Conservation (phyloP, 2,888 invertebrate species). For the Nyleta sp. region DNA sequence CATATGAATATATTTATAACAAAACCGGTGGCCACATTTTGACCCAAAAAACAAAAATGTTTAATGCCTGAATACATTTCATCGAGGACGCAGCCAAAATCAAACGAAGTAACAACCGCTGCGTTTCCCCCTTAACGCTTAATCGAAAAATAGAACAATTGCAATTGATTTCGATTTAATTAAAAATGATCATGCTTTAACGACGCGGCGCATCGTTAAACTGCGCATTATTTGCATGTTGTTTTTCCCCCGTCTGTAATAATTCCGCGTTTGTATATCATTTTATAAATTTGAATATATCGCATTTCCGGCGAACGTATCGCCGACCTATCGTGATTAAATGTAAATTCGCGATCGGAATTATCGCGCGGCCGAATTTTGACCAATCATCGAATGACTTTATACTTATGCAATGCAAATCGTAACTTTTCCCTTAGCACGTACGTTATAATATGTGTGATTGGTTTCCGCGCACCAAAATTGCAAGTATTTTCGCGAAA, state of each 20-base stretch:
- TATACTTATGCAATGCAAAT: conserved; percentile 29
- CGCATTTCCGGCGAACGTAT: conserved; percentile 7
- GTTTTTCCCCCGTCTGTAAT: conserved; percentile 2
- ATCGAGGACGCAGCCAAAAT: not conserved
- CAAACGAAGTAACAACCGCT: not conserved
- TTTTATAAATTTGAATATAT: conserved; percentile 22
- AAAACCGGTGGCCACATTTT: not conserved
- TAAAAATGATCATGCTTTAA: conserved; percentile 16
- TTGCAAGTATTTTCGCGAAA: conserved; percentile 36
- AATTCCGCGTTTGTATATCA: conserved; percentile 8
- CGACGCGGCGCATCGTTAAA: not conserved
- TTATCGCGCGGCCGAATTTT: conserved; percentile 19
- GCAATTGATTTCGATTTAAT: conserved; percentile 9
- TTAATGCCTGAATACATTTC: conserved; percentile 8
- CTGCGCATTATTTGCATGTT: not conserved
- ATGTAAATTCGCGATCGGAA: conserved; percentile 30
- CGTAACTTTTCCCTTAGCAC: conserved; percentile 24
- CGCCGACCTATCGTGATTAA: conserved; percentile 17
- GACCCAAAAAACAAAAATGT: not conserved
- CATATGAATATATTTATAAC: conserved; percentile 5
- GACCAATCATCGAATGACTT: conserved; percentile 28
- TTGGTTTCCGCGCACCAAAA: conserved; percentile 31
- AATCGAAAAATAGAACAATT: conserved; percentile 9
- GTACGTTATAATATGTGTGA: conserved; percentile 11
- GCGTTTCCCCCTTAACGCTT: not conserved